A percentile compares a stretch with the other conserved stretches of the same genome.
These are phyloP conservation scores for Charina bottae DNA, from an alignment of 2,113 vertebrate species.

Conservation along the genomic window DNA sequence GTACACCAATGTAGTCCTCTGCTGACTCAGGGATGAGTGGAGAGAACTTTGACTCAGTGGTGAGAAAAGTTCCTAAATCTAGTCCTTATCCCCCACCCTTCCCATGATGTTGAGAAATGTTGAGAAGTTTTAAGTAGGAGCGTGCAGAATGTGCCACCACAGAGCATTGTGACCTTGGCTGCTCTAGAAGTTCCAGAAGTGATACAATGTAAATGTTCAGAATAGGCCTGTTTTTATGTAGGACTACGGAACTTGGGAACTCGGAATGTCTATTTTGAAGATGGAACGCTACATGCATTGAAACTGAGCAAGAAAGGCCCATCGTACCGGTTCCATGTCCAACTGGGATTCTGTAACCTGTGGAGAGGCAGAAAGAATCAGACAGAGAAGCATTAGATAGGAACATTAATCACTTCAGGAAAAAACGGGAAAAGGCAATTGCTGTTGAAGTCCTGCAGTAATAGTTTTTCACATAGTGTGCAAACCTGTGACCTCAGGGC, in stretches of 20 bases:
- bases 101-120: not conserved
- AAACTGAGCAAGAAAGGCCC: not conserved
- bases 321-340: constrained; percentile 30
- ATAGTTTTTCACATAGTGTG: not conserved
- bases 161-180: not conserved
- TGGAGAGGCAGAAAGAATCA: not conserved
- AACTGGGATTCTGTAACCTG: constrained; percentile 19
- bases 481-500: not conserved
- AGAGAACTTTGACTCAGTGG: not conserved
- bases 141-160: not conserved
- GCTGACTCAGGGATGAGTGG: not conserved
- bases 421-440: not conserved
- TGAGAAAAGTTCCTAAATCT: not conserved
- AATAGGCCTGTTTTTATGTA: not conserved
- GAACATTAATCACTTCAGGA: not conserved
- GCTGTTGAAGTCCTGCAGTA: not conserved
- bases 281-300: not conserved
- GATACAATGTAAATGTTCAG: not conserved
- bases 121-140: not conserved
- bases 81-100: not conserved
- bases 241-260: not conserved
- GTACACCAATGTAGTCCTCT: not conserved
- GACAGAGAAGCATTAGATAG: not conserved
- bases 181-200: not conserved
- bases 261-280: not conserved